Percentiles rank a stretch among this genome's conserved stretches.
Conservation (phyloP, 2,113 vertebrate species). For the Bujurquina vittata region DNA sequence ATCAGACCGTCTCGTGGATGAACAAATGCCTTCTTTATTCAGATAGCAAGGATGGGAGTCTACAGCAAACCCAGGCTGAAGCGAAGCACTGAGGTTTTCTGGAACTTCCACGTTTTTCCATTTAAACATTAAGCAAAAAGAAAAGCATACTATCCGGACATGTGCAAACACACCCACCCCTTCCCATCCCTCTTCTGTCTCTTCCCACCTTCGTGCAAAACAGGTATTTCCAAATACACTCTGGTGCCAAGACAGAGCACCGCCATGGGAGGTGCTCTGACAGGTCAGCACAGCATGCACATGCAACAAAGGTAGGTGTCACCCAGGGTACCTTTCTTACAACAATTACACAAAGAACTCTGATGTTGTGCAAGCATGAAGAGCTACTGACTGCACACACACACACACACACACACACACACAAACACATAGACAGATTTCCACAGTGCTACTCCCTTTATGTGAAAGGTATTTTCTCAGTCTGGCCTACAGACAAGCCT, state of each 20-base stretch:
- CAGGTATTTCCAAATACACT: conserved; percentile 75
- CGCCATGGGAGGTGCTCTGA: conserved; percentile 60
- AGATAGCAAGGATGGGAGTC: conserved; percentile 27
- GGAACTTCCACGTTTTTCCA: conserved; percentile 6
- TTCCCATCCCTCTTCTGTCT: conserved; percentile 39
- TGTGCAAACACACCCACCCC: conserved; percentile 55
- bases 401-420: conserved; percentile 33
- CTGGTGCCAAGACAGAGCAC: conserved; percentile 66
- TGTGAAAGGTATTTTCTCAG: conserved; percentile 73
- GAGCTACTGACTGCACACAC: conserved; percentile 31
- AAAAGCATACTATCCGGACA: conserved; percentile 23
- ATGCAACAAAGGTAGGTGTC: conserved; percentile 64
- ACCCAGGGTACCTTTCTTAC: conserved; percentile 48
- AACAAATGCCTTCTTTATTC: conserved; percentile 46
- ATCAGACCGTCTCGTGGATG: conserved; percentile 58
- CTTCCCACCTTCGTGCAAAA: conserved; percentile 67
- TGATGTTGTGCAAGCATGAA: conserved; percentile 48
- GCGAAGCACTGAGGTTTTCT: conserved; percentile 3
- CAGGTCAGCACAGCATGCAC: conserved; percentile 63
- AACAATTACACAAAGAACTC: conserved; percentile 52
- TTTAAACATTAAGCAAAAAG: conserved; percentile 7
- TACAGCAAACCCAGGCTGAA: background rate
- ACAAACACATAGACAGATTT: conserved; percentile 40
- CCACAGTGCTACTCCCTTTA: conserved; percentile 60
- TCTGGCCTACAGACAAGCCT: conserved; percentile 67